Evolutionary conservation across 2,888 invertebrate genomes (phyloP).

Genomic region (Catocala nupta): DNA sequence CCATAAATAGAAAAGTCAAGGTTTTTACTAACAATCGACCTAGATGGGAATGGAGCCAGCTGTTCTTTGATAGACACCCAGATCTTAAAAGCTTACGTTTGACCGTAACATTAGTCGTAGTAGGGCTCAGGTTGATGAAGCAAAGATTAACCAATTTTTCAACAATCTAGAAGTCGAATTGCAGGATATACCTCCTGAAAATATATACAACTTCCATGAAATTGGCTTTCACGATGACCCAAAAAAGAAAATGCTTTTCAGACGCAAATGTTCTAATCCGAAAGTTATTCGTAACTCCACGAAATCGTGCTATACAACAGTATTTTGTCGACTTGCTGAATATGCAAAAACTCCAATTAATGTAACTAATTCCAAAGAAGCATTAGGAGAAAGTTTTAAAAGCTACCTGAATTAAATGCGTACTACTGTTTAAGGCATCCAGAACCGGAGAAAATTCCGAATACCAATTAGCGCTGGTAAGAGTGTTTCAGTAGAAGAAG

Average conservation of each 20-base stretch:
- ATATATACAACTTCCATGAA: constrained; percentile 43
- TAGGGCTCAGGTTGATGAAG: constrained; percentile 25
- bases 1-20: constrained; percentile 28
- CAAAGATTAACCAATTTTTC: constrained; percentile 21
- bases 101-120: constrained; percentile 24
- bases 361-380: too few species aligned
- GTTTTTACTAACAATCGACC: constrained; percentile 35
- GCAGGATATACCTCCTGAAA: constrained; percentile 25
- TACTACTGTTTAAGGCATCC: too few species aligned
- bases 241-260: constrained; percentile 38
- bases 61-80: constrained; percentile 24
- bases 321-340: constrained; percentile 29
- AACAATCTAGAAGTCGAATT: constrained; percentile 21
- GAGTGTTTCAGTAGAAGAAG: too few species aligned
- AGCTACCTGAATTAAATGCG: too few species aligned
- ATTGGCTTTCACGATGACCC: constrained; percentile 46
- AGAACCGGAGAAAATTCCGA: too few species aligned
- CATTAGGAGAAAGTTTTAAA: too few species aligned
- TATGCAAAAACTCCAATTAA: too few species aligned
- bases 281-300: constrained; percentile 45
- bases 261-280: constrained; percentile 37
- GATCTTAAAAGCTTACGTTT: constrained; percentile 10
- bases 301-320: constrained; percentile 45
- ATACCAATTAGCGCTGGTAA: too few species aligned
- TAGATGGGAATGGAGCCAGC: constrained; percentile 31